phyloP scores from a whole-genome alignment of 2,888 invertebrate species.

The Pimpla rufipes region DNA sequence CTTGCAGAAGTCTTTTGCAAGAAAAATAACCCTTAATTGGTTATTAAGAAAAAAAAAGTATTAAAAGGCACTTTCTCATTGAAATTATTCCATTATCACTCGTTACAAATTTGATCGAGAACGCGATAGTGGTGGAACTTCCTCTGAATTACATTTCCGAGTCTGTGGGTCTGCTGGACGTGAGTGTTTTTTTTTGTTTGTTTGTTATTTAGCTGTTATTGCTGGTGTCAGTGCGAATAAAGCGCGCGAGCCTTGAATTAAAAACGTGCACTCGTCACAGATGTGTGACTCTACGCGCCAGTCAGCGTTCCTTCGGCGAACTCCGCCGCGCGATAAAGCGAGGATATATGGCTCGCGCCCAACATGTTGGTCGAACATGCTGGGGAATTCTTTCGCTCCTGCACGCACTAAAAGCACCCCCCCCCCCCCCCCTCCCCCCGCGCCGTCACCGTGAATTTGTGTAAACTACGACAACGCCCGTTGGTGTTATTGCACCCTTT shows the following conservation, averaged over 20 bases:
- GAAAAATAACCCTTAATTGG: too few relatives aligned
- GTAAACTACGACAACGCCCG: background rate
- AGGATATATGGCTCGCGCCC: background rate
- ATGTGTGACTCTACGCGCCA: constrained; percentile 18
- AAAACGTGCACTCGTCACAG: constrained; percentile 24
- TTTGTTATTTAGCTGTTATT: background rate
- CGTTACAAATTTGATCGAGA: background rate
- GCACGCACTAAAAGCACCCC: background rate
- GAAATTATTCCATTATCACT: background rate
- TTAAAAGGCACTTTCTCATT: background rate
- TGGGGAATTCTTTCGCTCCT: constrained; percentile 9
- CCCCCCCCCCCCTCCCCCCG: background rate
- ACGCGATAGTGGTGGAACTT: background rate
- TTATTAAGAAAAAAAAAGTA: background rate
- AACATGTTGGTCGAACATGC: constrained; percentile 1
- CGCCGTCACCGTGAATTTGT: background rate
- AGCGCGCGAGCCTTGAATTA: constrained; percentile 29
- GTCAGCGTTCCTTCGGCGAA: constrained; percentile 13
- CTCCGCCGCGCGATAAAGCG: background rate
- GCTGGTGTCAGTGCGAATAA: constrained; percentile 26
- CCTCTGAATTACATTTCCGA: constrained; percentile 1
- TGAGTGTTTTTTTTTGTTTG: background rate
- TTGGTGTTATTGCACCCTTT: background rate
- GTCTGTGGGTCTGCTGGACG: background rate
- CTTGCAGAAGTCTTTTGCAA: too few relatives aligned